phyloP scores from a whole-genome alignment of 92 coral and sea anemone genomes.

The Epizoanthus rinbou region DNA sequence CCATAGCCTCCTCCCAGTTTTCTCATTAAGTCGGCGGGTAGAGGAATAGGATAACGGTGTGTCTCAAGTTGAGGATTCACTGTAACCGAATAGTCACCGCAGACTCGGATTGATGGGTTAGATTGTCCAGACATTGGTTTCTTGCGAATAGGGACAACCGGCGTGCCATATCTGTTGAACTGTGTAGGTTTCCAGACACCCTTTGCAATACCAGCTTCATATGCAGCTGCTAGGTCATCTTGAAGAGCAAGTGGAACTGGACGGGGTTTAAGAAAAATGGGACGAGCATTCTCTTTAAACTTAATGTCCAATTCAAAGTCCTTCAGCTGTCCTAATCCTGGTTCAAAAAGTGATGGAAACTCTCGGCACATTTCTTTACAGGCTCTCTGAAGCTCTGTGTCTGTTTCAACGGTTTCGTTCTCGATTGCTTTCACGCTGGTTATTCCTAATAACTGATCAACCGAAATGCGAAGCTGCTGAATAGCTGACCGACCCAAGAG shows the following conservation, averaged over 20 bases:
- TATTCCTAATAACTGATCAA: background rate
- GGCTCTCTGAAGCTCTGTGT: slow-evolving; percentile 23
- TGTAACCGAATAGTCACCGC: slow-evolving; percentile 25
- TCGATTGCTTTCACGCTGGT: slow-evolving; percentile 1
- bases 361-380: slow-evolving; percentile 16
- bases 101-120: slow-evolving; percentile 4
- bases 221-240: slow-evolving; percentile 6
- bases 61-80: slow-evolving; percentile 49
- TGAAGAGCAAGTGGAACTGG: slow-evolving; percentile 14
- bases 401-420: slow-evolving; percentile 1
- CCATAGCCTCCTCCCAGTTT: slow-evolving; percentile 44
- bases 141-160: slow-evolving; percentile 26
- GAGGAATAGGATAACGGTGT: slow-evolving; percentile 40
- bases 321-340: slow-evolving; percentile 16
- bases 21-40: slow-evolving; percentile 32
- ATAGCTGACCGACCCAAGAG: slow-evolving; percentile 20
- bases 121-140: background rate
- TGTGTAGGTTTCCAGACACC: slow-evolving; percentile 13
- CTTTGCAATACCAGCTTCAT: slow-evolving; percentile 12
- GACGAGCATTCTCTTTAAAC: slow-evolving; percentile 2
- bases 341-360: slow-evolving; percentile 15
- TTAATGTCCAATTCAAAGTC: slow-evolving; percentile 3
- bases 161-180: slow-evolving; percentile 22
- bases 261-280: background rate
- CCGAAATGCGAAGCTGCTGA: slow-evolving; percentile 13